Conservation (phyloP, 2,113 vertebrate genomes). For the Zosterops borbonicus region DNA sequence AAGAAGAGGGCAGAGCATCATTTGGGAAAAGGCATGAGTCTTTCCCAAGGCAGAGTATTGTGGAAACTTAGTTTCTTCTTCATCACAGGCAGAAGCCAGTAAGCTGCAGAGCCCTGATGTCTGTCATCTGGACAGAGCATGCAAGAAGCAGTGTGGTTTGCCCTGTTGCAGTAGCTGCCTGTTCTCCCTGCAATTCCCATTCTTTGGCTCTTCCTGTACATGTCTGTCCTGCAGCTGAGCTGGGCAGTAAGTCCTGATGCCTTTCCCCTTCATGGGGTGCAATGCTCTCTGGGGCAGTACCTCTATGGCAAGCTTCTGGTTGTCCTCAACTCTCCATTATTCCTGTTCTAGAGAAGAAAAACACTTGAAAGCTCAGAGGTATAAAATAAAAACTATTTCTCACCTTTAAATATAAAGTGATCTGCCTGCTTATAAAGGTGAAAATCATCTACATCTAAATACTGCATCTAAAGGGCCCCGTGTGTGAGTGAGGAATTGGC, state of each 20-base stretch:
- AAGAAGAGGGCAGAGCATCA: background rate
- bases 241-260: background rate
- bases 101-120: background rate
- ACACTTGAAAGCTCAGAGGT: background rate
- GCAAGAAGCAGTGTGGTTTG: background rate
- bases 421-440: background rate
- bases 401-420: background rate
- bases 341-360: background rate
- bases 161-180: background rate
- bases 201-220: background rate
- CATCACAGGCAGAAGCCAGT: background rate
- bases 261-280: background rate
- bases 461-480: background rate
- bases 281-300: background rate
- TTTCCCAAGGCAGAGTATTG: no score
- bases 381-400: background rate
- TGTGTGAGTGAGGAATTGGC: background rate
- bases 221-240: background rate
- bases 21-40: background rate
- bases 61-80: background rate
- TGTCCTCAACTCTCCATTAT: background rate
- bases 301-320: background rate
- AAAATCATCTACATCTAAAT: background rate
- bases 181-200: background rate
- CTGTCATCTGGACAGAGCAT: background rate